phyloP scores from a whole-genome alignment of 2,113 vertebrate genomes.

The Falco punctatus region DNA sequence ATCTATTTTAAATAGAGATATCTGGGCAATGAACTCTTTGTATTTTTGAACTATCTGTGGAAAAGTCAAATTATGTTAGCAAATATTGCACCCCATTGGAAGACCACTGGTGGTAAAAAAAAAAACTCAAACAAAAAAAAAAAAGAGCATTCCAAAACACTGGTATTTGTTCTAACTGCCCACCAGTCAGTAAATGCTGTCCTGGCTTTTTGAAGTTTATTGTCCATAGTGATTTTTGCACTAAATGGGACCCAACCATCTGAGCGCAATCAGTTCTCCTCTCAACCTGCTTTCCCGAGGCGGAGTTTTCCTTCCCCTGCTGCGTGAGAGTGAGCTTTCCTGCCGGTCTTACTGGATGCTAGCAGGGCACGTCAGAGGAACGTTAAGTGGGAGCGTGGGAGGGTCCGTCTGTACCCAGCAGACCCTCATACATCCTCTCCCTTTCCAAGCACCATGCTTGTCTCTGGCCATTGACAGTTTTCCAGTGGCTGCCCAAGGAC shows the following conservation, averaged over 20 bases:
- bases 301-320: background rate
- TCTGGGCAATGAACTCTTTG: conserved; percentile 77
- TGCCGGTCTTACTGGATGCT: background rate
- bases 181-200: conserved; percentile 18
- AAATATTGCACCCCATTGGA: conserved; percentile 70
- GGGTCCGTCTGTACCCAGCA: fast-evolving
- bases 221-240: conserved; percentile 1
- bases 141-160: background rate
- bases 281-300: background rate
- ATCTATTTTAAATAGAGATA: conserved; percentile 83
- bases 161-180: conserved; percentile 39
- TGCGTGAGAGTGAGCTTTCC: background rate
- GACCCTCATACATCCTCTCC: background rate
- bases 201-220: background rate
- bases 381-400: background rate
- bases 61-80: conserved; percentile 75
- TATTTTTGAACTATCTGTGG: conserved; percentile 73
- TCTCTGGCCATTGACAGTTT: background rate
- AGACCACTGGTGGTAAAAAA: conserved; percentile 26
- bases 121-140: background rate
- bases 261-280: background rate
- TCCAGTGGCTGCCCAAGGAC: background rate
- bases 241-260: background rate
- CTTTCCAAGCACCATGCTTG: background rate
- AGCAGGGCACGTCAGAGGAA: background rate